A percentile compares a stretch with the other conserved stretches of the same genome.
Evolutionary conservation across 2,113 vertebrate species (phyloP).

Genomic region (Callithrix jacchus): DNA sequence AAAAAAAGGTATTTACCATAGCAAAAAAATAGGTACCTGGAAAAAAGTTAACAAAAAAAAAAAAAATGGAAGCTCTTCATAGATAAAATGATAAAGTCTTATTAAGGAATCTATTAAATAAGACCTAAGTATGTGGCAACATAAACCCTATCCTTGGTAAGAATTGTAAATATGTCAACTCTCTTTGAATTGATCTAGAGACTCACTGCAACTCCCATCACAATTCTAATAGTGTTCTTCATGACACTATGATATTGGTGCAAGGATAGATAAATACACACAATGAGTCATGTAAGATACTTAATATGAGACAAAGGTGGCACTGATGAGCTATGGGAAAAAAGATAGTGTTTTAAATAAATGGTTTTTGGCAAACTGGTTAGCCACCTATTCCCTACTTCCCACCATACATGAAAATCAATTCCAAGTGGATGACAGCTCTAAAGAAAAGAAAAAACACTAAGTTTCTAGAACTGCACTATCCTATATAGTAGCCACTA

Average conservation of each 20-base stretch:
- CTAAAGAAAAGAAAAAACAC: not conserved
- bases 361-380: not conserved
- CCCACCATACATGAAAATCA: not conserved
- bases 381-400: too few species aligned
- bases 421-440: not conserved
- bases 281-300: not conserved
- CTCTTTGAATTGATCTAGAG: not conserved
- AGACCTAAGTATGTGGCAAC: not conserved
- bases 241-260: not conserved
- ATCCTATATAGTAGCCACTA: not conserved
- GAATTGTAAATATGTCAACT: not conserved
- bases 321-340: not conserved
- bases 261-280: not conserved
- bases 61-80: not conserved
- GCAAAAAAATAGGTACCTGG: not conserved
- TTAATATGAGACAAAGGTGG: not conserved
- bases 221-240: not conserved
- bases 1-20: not conserved
- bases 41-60: not conserved
- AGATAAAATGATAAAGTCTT: not conserved
- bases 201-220: not conserved
- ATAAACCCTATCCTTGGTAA: not conserved
- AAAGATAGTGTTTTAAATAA: not conserved
- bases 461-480: not conserved
- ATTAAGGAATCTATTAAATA: not conserved